A percentile compares a stretch with the other conserved stretches of the same genome.
These are phyloP conservation scores for Timandra comae DNA, from an alignment of 2,888 invertebrate genomes.

Conservation along the genomic window DNA sequence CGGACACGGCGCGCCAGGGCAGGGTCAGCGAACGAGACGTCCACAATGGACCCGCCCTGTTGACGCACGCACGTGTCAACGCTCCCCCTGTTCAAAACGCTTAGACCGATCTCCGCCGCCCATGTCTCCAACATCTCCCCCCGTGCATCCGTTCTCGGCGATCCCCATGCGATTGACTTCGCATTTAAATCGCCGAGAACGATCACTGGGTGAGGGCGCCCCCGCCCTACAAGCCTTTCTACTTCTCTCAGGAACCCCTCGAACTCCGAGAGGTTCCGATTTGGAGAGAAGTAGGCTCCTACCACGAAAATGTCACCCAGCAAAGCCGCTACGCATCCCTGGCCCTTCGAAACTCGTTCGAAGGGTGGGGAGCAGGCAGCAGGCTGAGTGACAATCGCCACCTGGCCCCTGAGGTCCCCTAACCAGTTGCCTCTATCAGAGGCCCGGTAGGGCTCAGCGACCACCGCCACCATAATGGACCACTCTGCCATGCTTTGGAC, in stretches of 20 bases:
- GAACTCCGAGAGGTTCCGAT: background rate
- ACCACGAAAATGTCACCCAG: conserved; percentile 1
- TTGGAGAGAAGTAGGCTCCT: background rate
- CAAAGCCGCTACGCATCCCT: conserved; percentile 10
- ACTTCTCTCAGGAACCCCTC: background rate
- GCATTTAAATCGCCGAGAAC: conserved; percentile 14
- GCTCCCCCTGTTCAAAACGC: background rate
- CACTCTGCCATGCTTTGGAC: conserved; percentile 8
- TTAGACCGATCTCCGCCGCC: background rate
- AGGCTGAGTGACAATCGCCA: background rate
- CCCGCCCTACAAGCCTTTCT: background rate
- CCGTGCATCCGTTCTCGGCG: background rate
- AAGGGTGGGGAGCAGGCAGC: conserved; percentile 5
- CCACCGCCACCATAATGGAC: conserved; percentile 5
- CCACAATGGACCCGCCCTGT: conserved; percentile 4
- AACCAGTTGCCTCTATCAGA: background rate
- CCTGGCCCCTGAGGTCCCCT: background rate
- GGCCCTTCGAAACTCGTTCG: conserved; percentile 1
- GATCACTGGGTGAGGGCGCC: conserved; percentile 2
- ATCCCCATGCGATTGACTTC: conserved; percentile 18
- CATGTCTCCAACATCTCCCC: background rate
- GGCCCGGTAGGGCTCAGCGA: background rate
- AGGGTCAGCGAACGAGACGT: conserved; percentile 4
- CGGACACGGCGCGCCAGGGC: background rate
- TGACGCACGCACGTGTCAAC: conserved; percentile 1